Percentiles rank a stretch among this genome's conserved stretches.
Conservation (phyloP, 2,113 vertebrate genomes). For the Orientallactaga bullata region DNA sequence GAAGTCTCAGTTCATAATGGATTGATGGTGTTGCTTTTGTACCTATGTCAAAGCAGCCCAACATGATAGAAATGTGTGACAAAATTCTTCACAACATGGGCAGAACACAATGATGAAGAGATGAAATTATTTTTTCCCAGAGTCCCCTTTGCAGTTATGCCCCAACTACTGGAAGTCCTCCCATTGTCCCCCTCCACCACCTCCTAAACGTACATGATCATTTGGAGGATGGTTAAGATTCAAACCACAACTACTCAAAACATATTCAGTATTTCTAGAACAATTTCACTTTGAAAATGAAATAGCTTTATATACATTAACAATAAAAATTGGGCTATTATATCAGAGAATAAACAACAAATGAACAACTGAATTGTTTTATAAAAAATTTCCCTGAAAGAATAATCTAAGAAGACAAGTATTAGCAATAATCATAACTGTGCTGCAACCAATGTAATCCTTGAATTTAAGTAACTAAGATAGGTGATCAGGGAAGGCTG, state of each 20-base stretch:
- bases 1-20: too few species aligned
- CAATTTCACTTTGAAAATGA: background rate
- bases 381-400: background rate
- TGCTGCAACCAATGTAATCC: background rate
- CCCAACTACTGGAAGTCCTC: background rate
- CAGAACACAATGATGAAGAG: background rate
- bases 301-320: background rate
- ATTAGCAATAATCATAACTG: constrained; percentile 9
- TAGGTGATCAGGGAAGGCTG: background rate
- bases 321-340: background rate
- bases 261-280: background rate
- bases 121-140: background rate
- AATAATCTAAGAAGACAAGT: background rate
- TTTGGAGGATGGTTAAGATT: background rate
- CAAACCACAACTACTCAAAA: background rate
- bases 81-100: too few species aligned
- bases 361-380: background rate
- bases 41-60: background rate
- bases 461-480: background rate
- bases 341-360: background rate
- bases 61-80: background rate
- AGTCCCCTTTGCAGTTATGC: background rate
- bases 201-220: too few species aligned
- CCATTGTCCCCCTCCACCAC: rapidly evolving
- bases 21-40: background rate